These are phyloP conservation scores for Amiota minor DNA, from an alignment of 2,888 invertebrate species.

Conservation along the genomic window DNA sequence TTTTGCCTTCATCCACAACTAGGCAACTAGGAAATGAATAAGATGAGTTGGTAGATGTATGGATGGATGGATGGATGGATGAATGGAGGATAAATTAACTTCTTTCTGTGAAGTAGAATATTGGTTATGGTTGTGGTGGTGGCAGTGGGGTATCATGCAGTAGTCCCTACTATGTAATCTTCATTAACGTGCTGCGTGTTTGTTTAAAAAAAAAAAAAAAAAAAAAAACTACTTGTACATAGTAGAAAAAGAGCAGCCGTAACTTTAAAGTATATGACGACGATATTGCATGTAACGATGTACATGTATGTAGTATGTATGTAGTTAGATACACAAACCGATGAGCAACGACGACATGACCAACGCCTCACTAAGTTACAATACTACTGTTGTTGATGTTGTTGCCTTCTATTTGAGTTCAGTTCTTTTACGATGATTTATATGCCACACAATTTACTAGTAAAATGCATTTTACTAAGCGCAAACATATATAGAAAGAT, in stretches of 20 bases:
- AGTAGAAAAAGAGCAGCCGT: background rate
- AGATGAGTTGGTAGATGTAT: background rate
- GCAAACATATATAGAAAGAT: too few species aligned
- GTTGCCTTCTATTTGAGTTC: slow-evolving; percentile 21
- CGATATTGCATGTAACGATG: background rate
- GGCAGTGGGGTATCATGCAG: slow-evolving; percentile 49
- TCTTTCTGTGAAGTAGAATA: slow-evolving; percentile 7
- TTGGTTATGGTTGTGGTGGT: slow-evolving; percentile 39
- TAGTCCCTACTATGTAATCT: slow-evolving; percentile 21
- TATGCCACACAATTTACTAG: slow-evolving; percentile 49
- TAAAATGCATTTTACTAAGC: slow-evolving; percentile 57
- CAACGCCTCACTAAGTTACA: slow-evolving; percentile 20
- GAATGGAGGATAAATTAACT: too few species aligned
- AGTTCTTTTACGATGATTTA: slow-evolving; percentile 36
- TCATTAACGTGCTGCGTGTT: slow-evolving; percentile 27
- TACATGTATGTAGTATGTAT: too few species aligned
- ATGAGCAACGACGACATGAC: background rate
- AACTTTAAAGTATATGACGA: background rate
- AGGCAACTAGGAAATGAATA: background rate
- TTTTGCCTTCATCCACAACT: slow-evolving; percentile 9
- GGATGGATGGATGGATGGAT: background rate
- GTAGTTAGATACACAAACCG: slow-evolving; percentile 11
- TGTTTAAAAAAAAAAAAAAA: background rate
- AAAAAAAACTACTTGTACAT: background rate
- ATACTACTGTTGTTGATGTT: slow-evolving; percentile 3